Conservation (phyloP, 2,888 invertebrate genomes). For the Amblyjoppa proteus region DNA sequence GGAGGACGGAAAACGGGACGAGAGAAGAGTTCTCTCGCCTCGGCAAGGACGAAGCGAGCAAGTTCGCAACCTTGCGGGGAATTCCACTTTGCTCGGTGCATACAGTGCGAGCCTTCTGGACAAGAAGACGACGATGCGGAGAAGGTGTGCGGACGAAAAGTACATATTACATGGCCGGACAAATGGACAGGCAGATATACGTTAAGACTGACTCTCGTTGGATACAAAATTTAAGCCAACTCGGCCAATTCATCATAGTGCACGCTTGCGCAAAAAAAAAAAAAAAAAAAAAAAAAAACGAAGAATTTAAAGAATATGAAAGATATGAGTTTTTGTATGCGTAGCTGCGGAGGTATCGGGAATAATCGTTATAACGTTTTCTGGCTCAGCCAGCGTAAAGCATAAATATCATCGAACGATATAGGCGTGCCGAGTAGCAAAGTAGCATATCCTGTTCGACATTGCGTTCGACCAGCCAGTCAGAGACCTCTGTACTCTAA, state of each 20-base stretch:
- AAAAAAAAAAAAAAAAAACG: neutral
- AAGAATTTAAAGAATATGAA: neutral
- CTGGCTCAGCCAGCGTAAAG: constrained; percentile 15
- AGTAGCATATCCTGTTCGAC: constrained; percentile 39
- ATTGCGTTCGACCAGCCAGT: constrained; percentile 28
- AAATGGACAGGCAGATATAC: neutral
- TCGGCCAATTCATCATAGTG: neutral
- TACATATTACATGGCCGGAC: neutral
- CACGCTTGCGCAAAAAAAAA: neutral
- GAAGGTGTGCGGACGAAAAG: neutral
- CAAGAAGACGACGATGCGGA: constrained; percentile 24
- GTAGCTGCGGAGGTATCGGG: neutral
- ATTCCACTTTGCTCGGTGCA: constrained; percentile 61
- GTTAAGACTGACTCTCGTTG: neutral
- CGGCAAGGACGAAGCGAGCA: constrained; percentile 66
- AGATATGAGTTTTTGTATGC: neutral
- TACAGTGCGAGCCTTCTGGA: constrained; percentile 7
- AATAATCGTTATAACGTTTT: neutral
- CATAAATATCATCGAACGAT: constrained; percentile 49
- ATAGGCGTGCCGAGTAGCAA: constrained; percentile 33
- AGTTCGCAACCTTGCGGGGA: constrained; percentile 68
- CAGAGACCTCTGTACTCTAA: neutral
- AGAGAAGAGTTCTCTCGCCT: constrained; percentile 44
- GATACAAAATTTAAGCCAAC: neutral
- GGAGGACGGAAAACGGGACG: neutral